Percentiles rank a stretch among this genome's conserved stretches.
Evolutionary conservation across 1,140 invertebrate genomes (phyloP).

Genomic region (Vollenhovia emeryi): DNA sequence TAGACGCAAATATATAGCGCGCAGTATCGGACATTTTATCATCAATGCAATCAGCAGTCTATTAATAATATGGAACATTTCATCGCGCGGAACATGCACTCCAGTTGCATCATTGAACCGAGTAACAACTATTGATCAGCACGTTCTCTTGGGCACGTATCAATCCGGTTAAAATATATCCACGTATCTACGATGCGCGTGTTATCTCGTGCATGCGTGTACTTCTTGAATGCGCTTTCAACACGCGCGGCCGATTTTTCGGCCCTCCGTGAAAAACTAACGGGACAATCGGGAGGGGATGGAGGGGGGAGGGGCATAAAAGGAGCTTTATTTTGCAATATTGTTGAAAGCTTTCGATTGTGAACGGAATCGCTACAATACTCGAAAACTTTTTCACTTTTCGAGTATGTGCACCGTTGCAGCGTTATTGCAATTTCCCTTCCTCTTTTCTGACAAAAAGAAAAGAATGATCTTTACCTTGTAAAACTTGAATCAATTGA

Average conservation of each 20-base stretch:
- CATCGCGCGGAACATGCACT: background rate
- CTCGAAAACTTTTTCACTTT: background rate
- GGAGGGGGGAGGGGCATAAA: background rate
- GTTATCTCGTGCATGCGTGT: background rate
- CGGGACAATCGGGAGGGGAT: background rate
- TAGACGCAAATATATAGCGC: background rate
- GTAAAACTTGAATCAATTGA: conserved; percentile 10
- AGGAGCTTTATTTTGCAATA: conserved; percentile 26
- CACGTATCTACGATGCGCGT: background rate
- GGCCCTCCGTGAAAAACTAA: background rate
- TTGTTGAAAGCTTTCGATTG: conserved; percentile 5
- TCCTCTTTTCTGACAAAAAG: background rate
- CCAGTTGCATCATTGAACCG: background rate
- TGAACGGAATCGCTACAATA: background rate
- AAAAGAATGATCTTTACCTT: background rate
- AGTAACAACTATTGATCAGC: conserved; percentile 37
- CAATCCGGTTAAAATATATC: conserved; percentile 25
- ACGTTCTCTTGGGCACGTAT: background rate
- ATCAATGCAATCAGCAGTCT: conserved; percentile 19
- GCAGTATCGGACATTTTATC: conserved; percentile 1
- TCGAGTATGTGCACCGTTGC: background rate
- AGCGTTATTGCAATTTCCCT: background rate
- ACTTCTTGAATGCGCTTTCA: background rate
- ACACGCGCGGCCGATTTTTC: background rate
- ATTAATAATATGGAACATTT: conserved; percentile 47